phyloP scores from a whole-genome alignment of 2,888 invertebrate genomes.

The Eulithis testata region DNA sequence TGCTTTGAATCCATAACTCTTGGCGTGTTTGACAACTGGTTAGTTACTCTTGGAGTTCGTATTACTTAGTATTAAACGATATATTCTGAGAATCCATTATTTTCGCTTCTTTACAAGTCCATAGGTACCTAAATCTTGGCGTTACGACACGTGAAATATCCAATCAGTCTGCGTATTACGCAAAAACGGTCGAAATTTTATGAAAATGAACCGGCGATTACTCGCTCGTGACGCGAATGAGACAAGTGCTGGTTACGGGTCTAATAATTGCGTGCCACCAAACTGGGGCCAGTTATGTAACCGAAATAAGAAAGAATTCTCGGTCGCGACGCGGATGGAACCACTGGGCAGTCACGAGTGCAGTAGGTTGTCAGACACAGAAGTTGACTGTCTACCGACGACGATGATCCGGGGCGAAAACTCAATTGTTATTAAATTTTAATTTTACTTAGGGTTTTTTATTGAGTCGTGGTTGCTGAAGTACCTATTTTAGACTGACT shows the following conservation, averaged over 20 bases:
- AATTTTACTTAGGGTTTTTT: too few relatives aligned
- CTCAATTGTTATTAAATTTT: too few relatives aligned
- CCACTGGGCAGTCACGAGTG: slow-evolving; percentile 12
- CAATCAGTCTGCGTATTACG: slow-evolving; percentile 55
- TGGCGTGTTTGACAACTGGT: too few relatives aligned
- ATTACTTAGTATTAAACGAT: too few relatives aligned
- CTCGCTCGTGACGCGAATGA: slow-evolving; percentile 60
- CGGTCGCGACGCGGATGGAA: slow-evolving; percentile 51
- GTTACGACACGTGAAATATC: slow-evolving; percentile 37
- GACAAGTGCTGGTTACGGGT: slow-evolving; percentile 63
- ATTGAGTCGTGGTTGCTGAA: too few relatives aligned
- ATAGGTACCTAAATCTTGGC: too few relatives aligned
- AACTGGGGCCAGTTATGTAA: slow-evolving; percentile 62
- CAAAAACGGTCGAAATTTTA: slow-evolving; percentile 62
- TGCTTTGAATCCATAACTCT: too few relatives aligned
- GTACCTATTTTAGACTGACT: too few relatives aligned
- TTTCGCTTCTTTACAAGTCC: too few relatives aligned
- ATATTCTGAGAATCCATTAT: too few relatives aligned
- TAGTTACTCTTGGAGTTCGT: too few relatives aligned
- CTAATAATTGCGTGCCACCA: slow-evolving; percentile 42
- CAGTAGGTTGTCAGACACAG: slow-evolving; percentile 3
- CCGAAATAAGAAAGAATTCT: slow-evolving; percentile 51
- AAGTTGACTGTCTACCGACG: background rate
- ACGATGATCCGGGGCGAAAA: too few relatives aligned
- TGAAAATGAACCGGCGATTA: slow-evolving; percentile 65